Percentiles rank a stretch among this genome's conserved stretches.
These are phyloP conservation scores for Drosophila silvestris DNA, from an alignment of 2,888 invertebrate species.

Conservation along the genomic window DNA sequence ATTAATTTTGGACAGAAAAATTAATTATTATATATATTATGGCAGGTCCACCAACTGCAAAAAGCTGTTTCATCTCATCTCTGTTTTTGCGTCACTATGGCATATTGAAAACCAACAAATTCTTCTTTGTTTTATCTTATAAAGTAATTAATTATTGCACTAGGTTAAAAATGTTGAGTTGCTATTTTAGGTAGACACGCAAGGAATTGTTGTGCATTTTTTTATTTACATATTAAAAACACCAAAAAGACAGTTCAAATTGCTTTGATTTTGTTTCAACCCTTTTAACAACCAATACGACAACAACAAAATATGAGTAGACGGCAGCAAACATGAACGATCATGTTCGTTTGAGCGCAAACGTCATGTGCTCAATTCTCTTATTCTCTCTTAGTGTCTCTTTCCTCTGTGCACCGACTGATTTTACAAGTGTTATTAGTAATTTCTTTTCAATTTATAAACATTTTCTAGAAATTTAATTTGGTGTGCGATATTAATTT, in stretches of 20 bases:
- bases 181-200: not conserved
- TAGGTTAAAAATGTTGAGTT: not conserved
- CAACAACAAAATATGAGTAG: conserved; percentile 2
- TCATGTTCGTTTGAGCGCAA: conserved; percentile 43
- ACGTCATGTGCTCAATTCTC: conserved; percentile 27
- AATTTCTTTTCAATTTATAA: not conserved
- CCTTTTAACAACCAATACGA: conserved; percentile 5
- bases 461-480: not conserved
- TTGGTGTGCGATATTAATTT: not conserved
- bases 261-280: not conserved
- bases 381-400: not conserved
- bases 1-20: conserved; percentile 21
- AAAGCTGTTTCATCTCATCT: not conserved
- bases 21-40: not conserved
- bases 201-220: not conserved
- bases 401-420: conserved; percentile 16
- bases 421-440: conserved; percentile 6
- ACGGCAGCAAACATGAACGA: conserved; percentile 41
- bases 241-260: not conserved
- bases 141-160: not conserved
- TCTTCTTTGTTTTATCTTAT: not conserved
- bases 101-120: not conserved
- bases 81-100: not conserved
- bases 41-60: conserved; percentile 4
- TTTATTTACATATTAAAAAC: not conserved